Percentiles rank a stretch among this genome's conserved stretches.
phyloP scores from a whole-genome alignment of 1,140 invertebrate species.

The Chymomyza costata region DNA sequence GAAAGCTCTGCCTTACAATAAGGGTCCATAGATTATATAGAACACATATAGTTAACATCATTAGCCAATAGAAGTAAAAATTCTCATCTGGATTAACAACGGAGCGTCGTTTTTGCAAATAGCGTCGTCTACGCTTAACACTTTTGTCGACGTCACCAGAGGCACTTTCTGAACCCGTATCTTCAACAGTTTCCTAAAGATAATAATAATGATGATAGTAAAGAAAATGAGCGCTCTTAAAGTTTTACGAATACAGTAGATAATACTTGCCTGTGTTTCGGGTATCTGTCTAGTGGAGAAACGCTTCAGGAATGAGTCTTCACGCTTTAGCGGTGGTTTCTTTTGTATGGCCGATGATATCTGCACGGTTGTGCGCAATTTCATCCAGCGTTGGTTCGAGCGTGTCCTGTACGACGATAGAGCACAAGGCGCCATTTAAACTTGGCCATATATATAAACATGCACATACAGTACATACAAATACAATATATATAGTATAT shows the following conservation, averaged over 20 bases:
- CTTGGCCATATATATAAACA: slow-evolving; percentile 14
- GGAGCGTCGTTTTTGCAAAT: slow-evolving; percentile 83
- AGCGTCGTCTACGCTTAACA: slow-evolving; percentile 80
- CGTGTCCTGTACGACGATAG: slow-evolving; percentile 81
- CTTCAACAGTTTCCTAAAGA: slow-evolving; percentile 77
- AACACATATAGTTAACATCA: slow-evolving; percentile 90
- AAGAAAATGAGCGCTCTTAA: too few species aligned
- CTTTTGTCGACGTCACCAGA: slow-evolving; percentile 79
- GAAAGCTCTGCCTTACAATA: slow-evolving; percentile 95
- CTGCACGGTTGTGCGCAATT: slow-evolving; percentile 93
- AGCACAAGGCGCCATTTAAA: not conserved
- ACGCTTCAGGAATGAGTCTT: slow-evolving; percentile 95
- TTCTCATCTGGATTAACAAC: slow-evolving; percentile 97
- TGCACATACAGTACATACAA: slow-evolving; percentile 36
- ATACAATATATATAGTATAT: slow-evolving; percentile 9
- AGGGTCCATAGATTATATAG: slow-evolving; percentile 97
- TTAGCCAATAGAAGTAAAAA: slow-evolving; percentile 96
- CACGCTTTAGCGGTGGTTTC: slow-evolving; percentile 88
- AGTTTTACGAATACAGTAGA: too few species aligned
- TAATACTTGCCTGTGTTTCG: slow-evolving; percentile 86
- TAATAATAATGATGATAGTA: not conserved
- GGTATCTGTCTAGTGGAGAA: slow-evolving; percentile 95
- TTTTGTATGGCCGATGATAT: slow-evolving; percentile 91
- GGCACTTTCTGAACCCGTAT: slow-evolving; percentile 82
- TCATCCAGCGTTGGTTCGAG: slow-evolving; percentile 95